These are phyloP conservation scores for Pammene fasciana DNA, from an alignment of 2,888 invertebrate species.

Conservation along the genomic window DNA sequence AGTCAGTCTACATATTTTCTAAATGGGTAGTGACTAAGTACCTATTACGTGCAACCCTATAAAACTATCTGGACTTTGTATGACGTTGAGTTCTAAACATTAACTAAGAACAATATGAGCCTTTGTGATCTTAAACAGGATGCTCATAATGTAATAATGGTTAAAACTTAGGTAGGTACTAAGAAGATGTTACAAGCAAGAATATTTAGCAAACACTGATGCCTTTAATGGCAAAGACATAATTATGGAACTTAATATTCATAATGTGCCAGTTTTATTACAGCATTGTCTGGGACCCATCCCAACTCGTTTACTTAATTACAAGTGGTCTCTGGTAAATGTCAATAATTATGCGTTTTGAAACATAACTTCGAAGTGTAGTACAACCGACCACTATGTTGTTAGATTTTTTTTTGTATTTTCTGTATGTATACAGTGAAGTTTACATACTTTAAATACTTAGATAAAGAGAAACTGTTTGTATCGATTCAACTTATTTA, in stretches of 20 bases:
- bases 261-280: slow-evolving; percentile 54
- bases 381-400: slow-evolving; percentile 24
- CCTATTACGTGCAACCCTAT: too few relatives aligned
- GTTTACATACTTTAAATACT: not conserved
- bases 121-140: not conserved
- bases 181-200: not conserved
- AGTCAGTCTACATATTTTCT: too few relatives aligned
- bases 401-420: too few relatives aligned
- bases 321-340: slow-evolving; percentile 53
- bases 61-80: not conserved
- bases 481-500: too few relatives aligned
- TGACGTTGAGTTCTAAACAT: not conserved
- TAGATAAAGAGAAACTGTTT: too few relatives aligned
- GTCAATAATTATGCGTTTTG: slow-evolving; percentile 54
- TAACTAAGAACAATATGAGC: not conserved
- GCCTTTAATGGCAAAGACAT: slow-evolving; percentile 48
- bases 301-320: slow-evolving; percentile 52
- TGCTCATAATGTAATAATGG: not conserved
- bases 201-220: slow-evolving; percentile 3
- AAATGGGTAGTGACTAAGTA: too few relatives aligned
- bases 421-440: not conserved
- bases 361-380: slow-evolving; percentile 48
- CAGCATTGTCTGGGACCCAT: slow-evolving; percentile 53
- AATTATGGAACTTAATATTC: slow-evolving; percentile 54
- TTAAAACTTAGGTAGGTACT: not conserved